Base-by-base conservation (phyloP, 2,888 invertebrate species). In the Junonia oenone region DNA sequence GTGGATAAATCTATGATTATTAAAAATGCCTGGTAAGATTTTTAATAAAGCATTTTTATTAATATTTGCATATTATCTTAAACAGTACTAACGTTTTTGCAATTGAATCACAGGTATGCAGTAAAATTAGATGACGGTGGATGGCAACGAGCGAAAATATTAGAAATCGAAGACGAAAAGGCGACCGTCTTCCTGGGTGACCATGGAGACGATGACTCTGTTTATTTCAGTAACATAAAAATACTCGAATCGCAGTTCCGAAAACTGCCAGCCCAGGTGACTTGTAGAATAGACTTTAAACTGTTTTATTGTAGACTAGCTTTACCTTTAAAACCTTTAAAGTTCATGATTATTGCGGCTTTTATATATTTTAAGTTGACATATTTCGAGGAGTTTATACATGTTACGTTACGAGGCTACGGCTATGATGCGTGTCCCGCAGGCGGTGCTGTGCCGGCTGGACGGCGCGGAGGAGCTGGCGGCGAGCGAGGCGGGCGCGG, bases 161-260 rank as follows among this genome's bases (percentile, higher is more conserved):
- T 92, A 27, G 91, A 93, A 43, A 80, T 91, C 31, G 81, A 91
- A 26, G 87, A 84, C 17, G 79, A 88, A 0, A 80, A 82, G 26
- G 91, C 87, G 1, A 75, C 85, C 8, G 94, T 94, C 51, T 94
- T 94, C 65, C 93, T 95, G 60, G 93, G 96, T 8, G 96, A 96
- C 76, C 93, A 92, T 63, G 96, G 96, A 0, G 95, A 95, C 63
- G 93, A 93, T 59, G 93, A 93, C 45, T 74, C 78, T 13, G 91
- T 94, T 19, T 66, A 82, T 3, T 78, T 91, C 9, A 74, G 85
- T 22, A 84, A 91, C 57, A 85, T 96, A 22, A 92, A 91, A 64
- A 87, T 91, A 22, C 87, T 94, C 48, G 92, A 93, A 57, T 88
- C 92, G 0, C 91, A 92, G 58, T 96, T 95, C 69, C 90, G 93